phyloP scores from a whole-genome alignment of 2,113 vertebrate species.

The Plecotus auritus region DNA sequence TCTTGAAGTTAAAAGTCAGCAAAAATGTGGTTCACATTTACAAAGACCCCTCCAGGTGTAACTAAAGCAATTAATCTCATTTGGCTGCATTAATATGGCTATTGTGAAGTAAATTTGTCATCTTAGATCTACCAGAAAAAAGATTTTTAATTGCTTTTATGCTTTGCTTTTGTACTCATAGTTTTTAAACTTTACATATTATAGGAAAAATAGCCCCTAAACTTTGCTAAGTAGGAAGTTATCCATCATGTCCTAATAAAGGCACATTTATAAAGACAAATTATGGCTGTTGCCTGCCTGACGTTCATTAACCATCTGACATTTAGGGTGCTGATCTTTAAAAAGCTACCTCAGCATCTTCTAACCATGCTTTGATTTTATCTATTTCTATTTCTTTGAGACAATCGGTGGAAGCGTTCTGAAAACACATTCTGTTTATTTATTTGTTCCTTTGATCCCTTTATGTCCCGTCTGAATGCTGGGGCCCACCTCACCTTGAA shows the following conservation, averaged over 20 bases:
- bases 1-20: conserved; percentile 37
- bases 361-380: conserved; percentile 30
- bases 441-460: conserved; percentile 13
- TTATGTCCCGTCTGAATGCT: conserved; percentile 1
- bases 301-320: conserved; percentile 57
- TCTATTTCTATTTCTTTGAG: conserved; percentile 53
- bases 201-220: conserved; percentile 28
- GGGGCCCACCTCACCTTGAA: neutral
- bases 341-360: neutral
- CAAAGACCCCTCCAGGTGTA: neutral
- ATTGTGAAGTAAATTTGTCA: neutral
- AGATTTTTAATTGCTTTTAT: neutral
- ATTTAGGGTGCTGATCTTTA: conserved; percentile 42
- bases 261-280: conserved; percentile 42
- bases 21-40: neutral
- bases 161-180: neutral
- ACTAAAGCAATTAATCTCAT: conserved; percentile 31
- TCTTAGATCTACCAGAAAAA: conserved; percentile 26
- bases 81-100: neutral
- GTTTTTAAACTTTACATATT: conserved; percentile 14
- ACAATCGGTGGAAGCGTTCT: neutral
- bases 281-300: conserved; percentile 30
- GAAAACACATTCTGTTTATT: conserved; percentile 23
- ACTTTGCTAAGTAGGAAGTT: conserved; percentile 26
- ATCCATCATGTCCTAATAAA: conserved; percentile 53